A percentile compares a stretch with the other conserved stretches of the same genome.
Evolutionary conservation across 2,888 invertebrate genomes (phyloP).

Genomic region (Dicyrtoma fusca): DNA sequence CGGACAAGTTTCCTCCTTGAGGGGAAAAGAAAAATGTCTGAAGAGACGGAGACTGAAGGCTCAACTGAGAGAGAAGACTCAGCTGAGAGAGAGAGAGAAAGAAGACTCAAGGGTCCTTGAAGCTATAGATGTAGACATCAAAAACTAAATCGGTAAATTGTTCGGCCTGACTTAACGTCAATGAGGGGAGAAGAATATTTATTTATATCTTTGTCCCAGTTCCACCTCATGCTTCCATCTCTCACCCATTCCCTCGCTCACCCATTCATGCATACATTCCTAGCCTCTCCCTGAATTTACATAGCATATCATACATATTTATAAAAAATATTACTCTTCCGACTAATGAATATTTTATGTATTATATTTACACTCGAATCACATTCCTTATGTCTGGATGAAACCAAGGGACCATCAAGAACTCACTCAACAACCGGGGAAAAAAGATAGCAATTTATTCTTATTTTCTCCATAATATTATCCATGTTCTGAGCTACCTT

Average conservation of each 20-base stretch:
- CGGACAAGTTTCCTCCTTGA: slow-evolving; percentile 27
- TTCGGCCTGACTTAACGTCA: slow-evolving; percentile 32
- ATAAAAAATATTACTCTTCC: too few species aligned
- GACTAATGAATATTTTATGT: too few species aligned
- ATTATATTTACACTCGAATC: too few species aligned
- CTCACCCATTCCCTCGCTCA: neutral
- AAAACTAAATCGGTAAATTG: slow-evolving; percentile 24
- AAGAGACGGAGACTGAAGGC: slow-evolving; percentile 20
- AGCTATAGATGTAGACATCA: slow-evolving; percentile 18
- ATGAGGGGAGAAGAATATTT: slow-evolving; percentile 20
- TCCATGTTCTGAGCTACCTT: too few species aligned
- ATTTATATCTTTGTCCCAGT: slow-evolving; percentile 3
- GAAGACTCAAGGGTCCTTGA: slow-evolving; percentile 26
- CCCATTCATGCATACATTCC: neutral
- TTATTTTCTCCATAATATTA: too few species aligned
- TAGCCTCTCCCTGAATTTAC: neutral
- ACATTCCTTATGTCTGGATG: too few species aligned
- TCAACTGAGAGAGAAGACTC: neutral
- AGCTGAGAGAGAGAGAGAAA: slow-evolving; percentile 15
- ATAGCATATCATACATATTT: too few species aligned
- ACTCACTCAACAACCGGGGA: too few species aligned
- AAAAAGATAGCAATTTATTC: too few species aligned
- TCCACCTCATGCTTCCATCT: neutral
- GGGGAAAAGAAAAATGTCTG: slow-evolving; percentile 20
- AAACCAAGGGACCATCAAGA: too few species aligned